Percentiles rank a stretch among this genome's conserved stretches.
These are phyloP conservation scores for Embidobia sp. DNA, from an alignment of 2,888 invertebrate genomes.

Conservation along the genomic window DNA sequence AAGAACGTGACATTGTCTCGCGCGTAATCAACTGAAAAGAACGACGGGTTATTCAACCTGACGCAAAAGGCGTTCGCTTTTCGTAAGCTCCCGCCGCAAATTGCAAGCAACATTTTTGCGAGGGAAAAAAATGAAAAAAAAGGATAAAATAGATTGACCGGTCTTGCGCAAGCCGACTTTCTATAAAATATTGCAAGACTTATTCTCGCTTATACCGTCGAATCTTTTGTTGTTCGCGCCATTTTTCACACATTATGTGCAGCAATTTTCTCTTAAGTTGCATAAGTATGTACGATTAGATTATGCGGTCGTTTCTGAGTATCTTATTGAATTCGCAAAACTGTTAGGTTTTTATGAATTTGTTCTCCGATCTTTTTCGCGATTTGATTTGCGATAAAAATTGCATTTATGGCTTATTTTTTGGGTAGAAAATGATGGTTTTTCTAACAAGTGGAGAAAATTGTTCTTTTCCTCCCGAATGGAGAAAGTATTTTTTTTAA, in stretches of 20 bases:
- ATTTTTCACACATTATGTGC: not conserved
- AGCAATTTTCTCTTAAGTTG: constrained; percentile 3
- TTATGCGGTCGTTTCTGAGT: no score
- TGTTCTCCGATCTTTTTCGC: no score
- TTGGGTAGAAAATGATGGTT: no score
- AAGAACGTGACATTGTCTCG: constrained; percentile 11
- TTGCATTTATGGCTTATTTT: no score
- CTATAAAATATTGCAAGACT: not conserved
- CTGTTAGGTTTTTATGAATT: no score
- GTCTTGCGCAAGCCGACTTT: not conserved
- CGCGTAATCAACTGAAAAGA: constrained; percentile 1
- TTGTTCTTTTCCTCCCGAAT: no score
- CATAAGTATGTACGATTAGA: constrained; percentile 10
- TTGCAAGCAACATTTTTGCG: not conserved
- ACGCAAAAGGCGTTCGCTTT: not conserved
- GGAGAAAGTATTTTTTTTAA: no score
- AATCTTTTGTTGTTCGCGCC: not conserved
- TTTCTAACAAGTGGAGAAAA: no score
- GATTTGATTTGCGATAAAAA: no score
- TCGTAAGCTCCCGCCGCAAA: not conserved
- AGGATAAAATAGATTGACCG: not conserved
- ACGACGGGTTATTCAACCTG: not conserved
- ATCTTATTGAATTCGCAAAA: no score
- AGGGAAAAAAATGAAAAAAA: not conserved
- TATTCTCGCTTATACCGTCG: not conserved